These are phyloP conservation scores for Ctenodactylus gundi DNA, from an alignment of 2,113 vertebrate species.

Conservation along the genomic window DNA sequence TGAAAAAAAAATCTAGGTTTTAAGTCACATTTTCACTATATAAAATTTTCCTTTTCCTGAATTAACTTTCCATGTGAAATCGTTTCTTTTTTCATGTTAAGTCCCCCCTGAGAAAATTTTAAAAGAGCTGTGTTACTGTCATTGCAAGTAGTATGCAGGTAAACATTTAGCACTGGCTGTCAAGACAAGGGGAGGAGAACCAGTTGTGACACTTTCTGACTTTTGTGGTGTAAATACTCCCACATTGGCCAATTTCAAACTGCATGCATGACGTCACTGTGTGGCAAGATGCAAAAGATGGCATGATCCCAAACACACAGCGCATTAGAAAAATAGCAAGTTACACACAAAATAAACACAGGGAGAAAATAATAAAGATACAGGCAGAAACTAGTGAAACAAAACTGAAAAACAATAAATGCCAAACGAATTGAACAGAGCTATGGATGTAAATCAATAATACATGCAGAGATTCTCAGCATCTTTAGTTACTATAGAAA, in stretches of 20 bases:
- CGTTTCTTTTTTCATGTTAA: background rate
- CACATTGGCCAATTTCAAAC: background rate
- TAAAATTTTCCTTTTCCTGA: background rate
- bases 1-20: slow-evolving; percentile 9
- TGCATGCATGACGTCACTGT: background rate
- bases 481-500: background rate
- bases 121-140: background rate
- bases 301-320: background rate
- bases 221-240: background rate
- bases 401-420: background rate
- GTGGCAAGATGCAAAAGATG: background rate
- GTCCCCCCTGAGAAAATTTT: background rate
- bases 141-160: background rate
- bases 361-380: background rate
- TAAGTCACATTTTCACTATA: slow-evolving; percentile 2
- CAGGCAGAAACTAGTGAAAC: background rate
- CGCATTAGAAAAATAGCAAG: slow-evolving; percentile 13
- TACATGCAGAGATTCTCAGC: no score
- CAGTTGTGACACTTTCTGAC: background rate
- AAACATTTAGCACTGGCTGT: background rate
- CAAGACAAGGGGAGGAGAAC: background rate
- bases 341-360: slow-evolving; percentile 1
- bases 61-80: slow-evolving; percentile 8
- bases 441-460: no score
- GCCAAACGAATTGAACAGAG: no score